These are phyloP conservation scores for Pseudococcus viburni DNA, from an alignment of 2,888 invertebrate genomes.

Conservation along the genomic window DNA sequence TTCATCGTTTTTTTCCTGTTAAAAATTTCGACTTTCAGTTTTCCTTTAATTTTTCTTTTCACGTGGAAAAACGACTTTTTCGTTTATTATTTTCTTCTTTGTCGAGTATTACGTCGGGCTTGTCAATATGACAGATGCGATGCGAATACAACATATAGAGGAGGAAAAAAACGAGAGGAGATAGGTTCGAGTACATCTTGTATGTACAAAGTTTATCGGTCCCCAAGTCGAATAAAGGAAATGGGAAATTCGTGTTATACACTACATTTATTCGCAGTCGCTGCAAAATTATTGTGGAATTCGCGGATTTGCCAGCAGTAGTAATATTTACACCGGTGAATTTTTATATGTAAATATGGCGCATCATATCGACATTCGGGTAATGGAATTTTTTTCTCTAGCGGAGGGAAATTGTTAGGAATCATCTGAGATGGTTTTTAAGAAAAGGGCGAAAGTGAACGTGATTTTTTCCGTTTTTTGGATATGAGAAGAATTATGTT, in stretches of 20 bases:
- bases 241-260: slow-evolving; percentile 63
- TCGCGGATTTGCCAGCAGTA: slow-evolving; percentile 39
- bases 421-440: too few relatives aligned
- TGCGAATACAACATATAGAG: neutral
- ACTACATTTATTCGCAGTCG: slow-evolving; percentile 56
- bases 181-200: neutral
- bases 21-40: slow-evolving; percentile 61
- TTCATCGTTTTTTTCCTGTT: slow-evolving; percentile 54
- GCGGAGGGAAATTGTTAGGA: too few relatives aligned
- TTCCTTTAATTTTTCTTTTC: slow-evolving; percentile 64
- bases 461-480: too few relatives aligned
- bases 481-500: too few relatives aligned
- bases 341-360: slow-evolving; percentile 44
- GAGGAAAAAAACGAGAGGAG: neutral
- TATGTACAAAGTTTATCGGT: slow-evolving; percentile 32
- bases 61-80: slow-evolving; percentile 64
- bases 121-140: neutral
- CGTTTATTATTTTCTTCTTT: slow-evolving; percentile 62
- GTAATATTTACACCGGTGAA: neutral
- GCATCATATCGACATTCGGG: neutral
- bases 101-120: slow-evolving; percentile 48
- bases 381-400: slow-evolving; percentile 33
- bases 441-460: too few relatives aligned
- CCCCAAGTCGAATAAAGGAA: slow-evolving; percentile 61
- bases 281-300: slow-evolving; percentile 55